Evolutionary conservation across 2,113 vertebrate genomes (phyloP), one percentile per base, ranked within the genome.

Genomic region (Lates calcarifer): DNA sequence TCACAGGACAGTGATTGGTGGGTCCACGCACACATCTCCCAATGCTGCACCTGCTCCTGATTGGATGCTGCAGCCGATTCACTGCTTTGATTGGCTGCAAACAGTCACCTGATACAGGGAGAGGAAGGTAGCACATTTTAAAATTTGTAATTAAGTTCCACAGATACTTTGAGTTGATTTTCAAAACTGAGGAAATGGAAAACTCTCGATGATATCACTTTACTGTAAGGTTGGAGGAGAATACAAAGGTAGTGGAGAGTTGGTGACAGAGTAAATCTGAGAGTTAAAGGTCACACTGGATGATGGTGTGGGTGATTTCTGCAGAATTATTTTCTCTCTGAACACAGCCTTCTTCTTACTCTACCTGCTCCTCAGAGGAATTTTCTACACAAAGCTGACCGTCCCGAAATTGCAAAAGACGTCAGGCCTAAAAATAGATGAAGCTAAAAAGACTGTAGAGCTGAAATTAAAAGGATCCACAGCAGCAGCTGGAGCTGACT

Each of bases 51-150:
- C 53, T 10, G 10, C 49, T 74, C 31, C 73, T 71, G 58, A 74
- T 43, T 33, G 80, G 80, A 15, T 58, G 60, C 53, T 75, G 83
- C 28, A 24, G 28, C 12, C 0, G 11, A 13, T 47, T 47, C 15
- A 39, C 61, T 15, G 68, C 31, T 57, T 61, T 64, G n/a, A 57
- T 49, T 63, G 65, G 65, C 37, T 65, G 56, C 2, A 79, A 15
- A 17, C 70, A 39, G 37, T 77, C 60, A 29, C 67, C 89, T 89
- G 70, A 49, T 6, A 37, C 31, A 67, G 14, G 17, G 29, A 79
- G 20, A 77, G 53, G 47, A 66, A 22, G 33, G 13, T 47, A 22
- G 6, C 11, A 37, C 14, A 24, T 31, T 64, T 71, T 62, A 45
- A 45, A 13, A 41, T 13, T 12, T 14, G 13, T 13, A 41, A 41